Evolutionary conservation across 2,113 vertebrate species (phyloP).

Genomic region (Nothocercus julius): DNA sequence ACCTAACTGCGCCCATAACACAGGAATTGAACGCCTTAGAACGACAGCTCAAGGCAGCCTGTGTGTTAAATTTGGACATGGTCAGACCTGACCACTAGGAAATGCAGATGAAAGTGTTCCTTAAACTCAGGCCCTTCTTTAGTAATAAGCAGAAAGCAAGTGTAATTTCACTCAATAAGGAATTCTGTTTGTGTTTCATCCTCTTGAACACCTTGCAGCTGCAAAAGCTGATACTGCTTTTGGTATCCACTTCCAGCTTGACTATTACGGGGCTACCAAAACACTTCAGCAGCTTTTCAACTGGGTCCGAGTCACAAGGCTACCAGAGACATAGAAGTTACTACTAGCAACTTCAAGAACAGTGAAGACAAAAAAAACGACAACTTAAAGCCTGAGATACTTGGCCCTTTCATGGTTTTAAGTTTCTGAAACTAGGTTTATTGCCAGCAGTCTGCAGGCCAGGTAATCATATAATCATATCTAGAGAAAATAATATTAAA

Average conservation of each 20-base stretch:
- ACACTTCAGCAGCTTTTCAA: not conserved
- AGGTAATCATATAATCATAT: too few species aligned
- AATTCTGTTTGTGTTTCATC: not conserved
- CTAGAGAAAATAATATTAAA: not conserved
- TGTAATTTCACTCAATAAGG: too few species aligned
- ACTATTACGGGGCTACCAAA: not conserved
- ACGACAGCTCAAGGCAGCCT: too few species aligned
- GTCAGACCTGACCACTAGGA: too few species aligned
- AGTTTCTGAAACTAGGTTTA: not conserved
- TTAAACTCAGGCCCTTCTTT: too few species aligned
- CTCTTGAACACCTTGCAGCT: not conserved
- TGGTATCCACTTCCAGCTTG: not conserved
- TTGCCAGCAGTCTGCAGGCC: not conserved
- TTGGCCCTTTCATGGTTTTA: not conserved
- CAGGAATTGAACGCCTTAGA: too few species aligned
- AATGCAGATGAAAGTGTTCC: too few species aligned
- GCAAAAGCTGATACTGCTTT: not conserved
- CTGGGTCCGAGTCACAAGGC: not conserved
- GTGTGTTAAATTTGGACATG: too few species aligned
- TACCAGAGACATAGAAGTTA: not conserved
- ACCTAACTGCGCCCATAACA: too few species aligned
- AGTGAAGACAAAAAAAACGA: not conserved
- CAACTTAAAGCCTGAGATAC: not conserved
- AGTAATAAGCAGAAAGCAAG: too few species aligned
- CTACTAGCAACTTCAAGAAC: not conserved